Base-by-base conservation (phyloP, 2,113 vertebrate genomes). In the Phasianus colchicus region DNA sequence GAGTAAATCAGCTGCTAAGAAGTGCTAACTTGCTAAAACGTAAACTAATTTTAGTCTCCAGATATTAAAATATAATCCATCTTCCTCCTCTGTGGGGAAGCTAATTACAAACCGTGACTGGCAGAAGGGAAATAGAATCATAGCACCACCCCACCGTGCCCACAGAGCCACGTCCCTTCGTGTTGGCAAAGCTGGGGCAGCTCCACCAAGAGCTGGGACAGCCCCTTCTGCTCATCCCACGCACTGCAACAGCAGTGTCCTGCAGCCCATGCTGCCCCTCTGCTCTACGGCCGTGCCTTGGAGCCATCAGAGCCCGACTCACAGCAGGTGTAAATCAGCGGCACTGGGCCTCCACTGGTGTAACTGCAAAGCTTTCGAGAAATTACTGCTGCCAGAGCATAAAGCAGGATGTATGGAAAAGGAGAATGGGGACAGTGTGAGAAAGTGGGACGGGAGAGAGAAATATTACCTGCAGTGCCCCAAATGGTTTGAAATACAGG, bases 11-110 rank as follows among this genome's bases (percentile, higher is more conserved):
- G 97, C 98, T 97, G 98, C 98, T 98, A 82, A 97, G 98, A 98
- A 98, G 97, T 97, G 98, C 98, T 98, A 98, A 98, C 98, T 98
- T 98, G 98, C 98, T 98, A 97, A 98, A 98, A 98, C 96, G 98
- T 89, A 98, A 98, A 98, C 98, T 98, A 98, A 98, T 98, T 98
- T 98, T 98, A 98, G 98, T 98, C 98, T 97, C 97, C 95, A 97
- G 97, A 97, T 98, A 98, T 97, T 98, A 99, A 99, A 99, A 99
- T 98, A 99, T 98, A 98, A 99, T 98, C 97, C 98, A 98, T 98
- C 98, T 99, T 98, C 98, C 96, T 98, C 97, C 97, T 98, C 98
- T 97, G 91, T 81, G 90, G 90, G 98, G 98, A 98, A 98, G 97
- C 98, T 99, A 99, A 98, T 98, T 98, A 98, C 98, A 98, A 98